Conservation (phyloP, 2,113 vertebrate species). For the Pterocles orientalis region DNA sequence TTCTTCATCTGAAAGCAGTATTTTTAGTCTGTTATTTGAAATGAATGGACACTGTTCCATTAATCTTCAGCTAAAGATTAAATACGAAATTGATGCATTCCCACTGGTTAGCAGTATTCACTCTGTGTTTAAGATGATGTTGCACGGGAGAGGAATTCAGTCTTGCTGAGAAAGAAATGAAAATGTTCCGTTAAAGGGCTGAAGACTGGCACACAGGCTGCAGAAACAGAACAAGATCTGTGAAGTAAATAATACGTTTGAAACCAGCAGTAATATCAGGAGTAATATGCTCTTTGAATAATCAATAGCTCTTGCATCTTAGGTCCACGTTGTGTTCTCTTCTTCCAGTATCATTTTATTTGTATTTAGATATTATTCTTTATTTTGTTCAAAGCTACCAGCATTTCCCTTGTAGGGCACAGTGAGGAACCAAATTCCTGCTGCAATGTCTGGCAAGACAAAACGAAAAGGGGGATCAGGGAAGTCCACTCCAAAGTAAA, state of each 20-base stretch:
- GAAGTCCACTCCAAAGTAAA: background rate
- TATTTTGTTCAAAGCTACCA: background rate
- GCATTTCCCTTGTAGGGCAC: background rate
- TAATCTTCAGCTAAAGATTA: background rate
- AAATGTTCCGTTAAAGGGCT: background rate
- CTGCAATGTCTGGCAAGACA: background rate
- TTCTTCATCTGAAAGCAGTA: background rate
- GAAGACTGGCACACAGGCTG: background rate
- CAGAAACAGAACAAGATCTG: background rate
- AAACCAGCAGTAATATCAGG: background rate
- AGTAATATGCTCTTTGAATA: background rate
- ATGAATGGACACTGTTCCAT: background rate
- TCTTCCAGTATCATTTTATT: background rate
- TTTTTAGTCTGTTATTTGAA: background rate
- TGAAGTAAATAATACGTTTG: background rate
- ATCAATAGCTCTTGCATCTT: background rate
- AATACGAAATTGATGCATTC: background rate
- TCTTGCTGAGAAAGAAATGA: background rate
- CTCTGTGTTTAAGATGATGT: background rate
- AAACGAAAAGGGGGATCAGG: background rate
- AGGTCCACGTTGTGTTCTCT: background rate
- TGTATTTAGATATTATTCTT: background rate
- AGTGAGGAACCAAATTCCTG: background rate
- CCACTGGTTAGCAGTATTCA: background rate
- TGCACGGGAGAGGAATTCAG: background rate